Conservation (phyloP, 1,140 invertebrate genomes). For the Pachyrhynchus sulphureomaculatus region DNA sequence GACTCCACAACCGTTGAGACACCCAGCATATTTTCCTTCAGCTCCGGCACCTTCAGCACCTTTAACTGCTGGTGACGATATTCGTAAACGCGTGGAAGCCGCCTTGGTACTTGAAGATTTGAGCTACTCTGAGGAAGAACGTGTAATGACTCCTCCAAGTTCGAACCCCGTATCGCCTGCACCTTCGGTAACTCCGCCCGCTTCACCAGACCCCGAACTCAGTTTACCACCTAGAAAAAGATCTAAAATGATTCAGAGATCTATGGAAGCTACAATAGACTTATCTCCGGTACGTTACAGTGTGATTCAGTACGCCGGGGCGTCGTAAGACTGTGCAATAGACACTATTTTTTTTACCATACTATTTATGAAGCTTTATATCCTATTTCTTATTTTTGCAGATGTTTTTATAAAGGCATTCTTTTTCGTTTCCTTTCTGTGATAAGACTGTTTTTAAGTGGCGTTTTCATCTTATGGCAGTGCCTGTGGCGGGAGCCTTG, state of each 20-base stretch:
- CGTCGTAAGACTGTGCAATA: conserved; percentile 55
- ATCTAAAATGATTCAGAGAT: conserved; percentile 73
- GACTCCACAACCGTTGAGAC: conserved; percentile 37
- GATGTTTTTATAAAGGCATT: conserved; percentile 21
- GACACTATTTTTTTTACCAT: conserved; percentile 9
- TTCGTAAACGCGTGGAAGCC: conserved; percentile 69
- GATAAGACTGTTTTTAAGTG: conserved; percentile 47
- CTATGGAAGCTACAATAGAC: conserved; percentile 58
- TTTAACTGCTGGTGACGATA: conserved; percentile 60
- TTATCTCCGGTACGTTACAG: conserved; percentile 61
- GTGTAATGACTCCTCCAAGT: conserved; percentile 65
- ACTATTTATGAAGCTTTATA: conserved; percentile 23
- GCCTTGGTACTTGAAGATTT: conserved; percentile 62
- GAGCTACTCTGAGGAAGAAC: conserved; percentile 51
- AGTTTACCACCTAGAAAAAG: conserved; percentile 76
- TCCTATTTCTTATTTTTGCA: conserved; percentile 8
- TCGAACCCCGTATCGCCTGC: conserved; percentile 65
- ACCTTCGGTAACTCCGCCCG: conserved; percentile 62
- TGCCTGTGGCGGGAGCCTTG: conserved; percentile 45
- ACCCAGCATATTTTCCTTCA: conserved; percentile 45
- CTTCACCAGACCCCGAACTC: conserved; percentile 62
- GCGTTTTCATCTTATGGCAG: conserved; percentile 44
- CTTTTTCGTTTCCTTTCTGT: conserved; percentile 49
- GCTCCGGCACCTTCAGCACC: conserved; percentile 45
- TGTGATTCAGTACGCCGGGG: conserved; percentile 79